phyloP scores from a whole-genome alignment of 2,113 vertebrate genomes.

The Anser brachyrhynchus region DNA sequence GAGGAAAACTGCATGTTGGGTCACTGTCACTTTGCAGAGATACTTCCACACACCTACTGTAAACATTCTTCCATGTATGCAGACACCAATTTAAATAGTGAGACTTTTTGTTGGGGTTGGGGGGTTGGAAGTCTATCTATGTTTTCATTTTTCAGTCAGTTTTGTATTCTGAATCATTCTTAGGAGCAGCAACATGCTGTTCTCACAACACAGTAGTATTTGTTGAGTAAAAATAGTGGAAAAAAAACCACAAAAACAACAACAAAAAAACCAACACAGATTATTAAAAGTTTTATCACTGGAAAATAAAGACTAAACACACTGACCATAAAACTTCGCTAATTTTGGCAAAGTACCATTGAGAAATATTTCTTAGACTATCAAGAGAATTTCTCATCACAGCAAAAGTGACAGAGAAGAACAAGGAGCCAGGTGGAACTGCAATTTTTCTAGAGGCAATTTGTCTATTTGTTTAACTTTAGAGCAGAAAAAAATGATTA shows the following conservation, averaged over 20 bases:
- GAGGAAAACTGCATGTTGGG: neutral
- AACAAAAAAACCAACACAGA: neutral
- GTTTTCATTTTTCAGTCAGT: neutral
- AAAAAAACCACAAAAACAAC: neutral
- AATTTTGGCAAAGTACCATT: neutral
- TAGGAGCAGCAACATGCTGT: neutral
- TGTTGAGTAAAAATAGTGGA: accelerated
- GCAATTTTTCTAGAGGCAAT: neutral
- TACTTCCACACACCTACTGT: neutral
- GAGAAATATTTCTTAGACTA: neutral
- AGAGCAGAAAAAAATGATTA: neutral
- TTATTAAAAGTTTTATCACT: neutral
- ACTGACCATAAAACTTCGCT: neutral
- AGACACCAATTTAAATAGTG: neutral
- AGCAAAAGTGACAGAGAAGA: neutral
- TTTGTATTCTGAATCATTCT: neutral
- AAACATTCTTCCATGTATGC: neutral
- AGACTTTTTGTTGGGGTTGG: neutral
- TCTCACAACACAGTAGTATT: neutral
- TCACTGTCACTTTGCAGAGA: neutral
- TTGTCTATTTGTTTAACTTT: neutral
- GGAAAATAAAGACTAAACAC: neutral
- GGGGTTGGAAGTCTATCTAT: too few species aligned
- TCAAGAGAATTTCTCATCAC: neutral
- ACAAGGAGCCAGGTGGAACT: accelerated